These are phyloP conservation scores for Poecilia wingei DNA, from an alignment of 2,797 vertebrate species.

Conservation along the genomic window DNA sequence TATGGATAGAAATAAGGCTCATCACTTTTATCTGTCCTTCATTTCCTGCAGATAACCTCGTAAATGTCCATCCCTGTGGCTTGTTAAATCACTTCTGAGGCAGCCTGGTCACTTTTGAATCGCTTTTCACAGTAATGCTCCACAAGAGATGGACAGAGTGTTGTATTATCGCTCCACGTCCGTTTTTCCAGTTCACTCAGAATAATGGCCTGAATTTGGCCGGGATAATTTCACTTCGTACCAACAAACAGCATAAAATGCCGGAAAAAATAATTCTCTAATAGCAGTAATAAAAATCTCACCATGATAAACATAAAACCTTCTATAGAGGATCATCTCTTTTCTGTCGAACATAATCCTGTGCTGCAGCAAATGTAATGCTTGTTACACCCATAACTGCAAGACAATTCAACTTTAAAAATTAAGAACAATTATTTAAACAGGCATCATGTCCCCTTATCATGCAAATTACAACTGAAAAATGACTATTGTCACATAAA, in stretches of 20 bases:
- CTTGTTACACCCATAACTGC: not conserved
- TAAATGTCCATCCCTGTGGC: constrained; percentile 39
- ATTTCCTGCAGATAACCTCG: constrained; percentile 45
- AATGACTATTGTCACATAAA: not conserved
- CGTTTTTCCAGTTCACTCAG: not conserved
- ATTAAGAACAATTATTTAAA: not conserved
- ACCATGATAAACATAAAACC: not conserved
- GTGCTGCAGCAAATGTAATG: not conserved
- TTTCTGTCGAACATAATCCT: not conserved
- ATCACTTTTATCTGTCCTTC: constrained; percentile 41
- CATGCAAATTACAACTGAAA: not conserved
- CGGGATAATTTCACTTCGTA: not conserved
- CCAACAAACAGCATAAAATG: not conserved
- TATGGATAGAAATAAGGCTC: constrained; percentile 24
- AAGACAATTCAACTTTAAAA: not conserved
- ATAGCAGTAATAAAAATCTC: not conserved
- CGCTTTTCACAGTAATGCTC: constrained; percentile 40
- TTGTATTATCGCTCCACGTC: constrained; percentile 3
- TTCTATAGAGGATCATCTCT: not conserved
- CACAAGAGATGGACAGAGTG: constrained; percentile 20
- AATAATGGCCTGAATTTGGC: not conserved
- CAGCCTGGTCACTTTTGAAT: constrained; percentile 57
- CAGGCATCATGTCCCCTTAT: not conserved
- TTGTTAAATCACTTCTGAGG: constrained; percentile 50
- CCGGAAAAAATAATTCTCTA: not conserved